Base-by-base conservation (phyloP, 2,797 vertebrate species). In the Micromesistius poutassou region DNA sequence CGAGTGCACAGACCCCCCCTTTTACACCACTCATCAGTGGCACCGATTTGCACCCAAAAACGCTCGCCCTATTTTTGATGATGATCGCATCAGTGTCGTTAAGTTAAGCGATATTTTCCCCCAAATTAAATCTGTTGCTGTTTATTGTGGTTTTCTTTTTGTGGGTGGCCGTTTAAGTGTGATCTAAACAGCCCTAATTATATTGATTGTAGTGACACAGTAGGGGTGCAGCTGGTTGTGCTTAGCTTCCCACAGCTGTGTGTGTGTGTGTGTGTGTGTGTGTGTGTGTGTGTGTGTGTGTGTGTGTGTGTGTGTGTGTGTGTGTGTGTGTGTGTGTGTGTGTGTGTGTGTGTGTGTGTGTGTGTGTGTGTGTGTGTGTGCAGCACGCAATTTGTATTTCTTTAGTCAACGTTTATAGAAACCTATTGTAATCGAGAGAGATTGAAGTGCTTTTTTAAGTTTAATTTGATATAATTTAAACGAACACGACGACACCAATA, bases 1-100 rank as follows among this genome's bases (percentile, higher is more conserved):
- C 80, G 85, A 89, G 78, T 85, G 82, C 76, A 77, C 76, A 83
- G 76, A 74, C 81, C 72, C 77, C 77, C 79, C 79, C 75, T n/a
- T 66, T 25, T 66, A 74, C 9, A 13, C 38, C 40, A 19, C 12
- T 75, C 74, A 62, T 33, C 68, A 70, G 30, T 46, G 13, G 22
- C 55, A n/a, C n/a, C n/a, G 55, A 13, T 30, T 28, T 2, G 25
- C 62, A 13, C 62, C 62, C 38, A 13, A 16, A n/a, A 28, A 12
- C 25, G 2, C 25, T 68, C 62, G 1, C n/a, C 12, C 62, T 68
- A 9, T 28, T 12, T 62, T 28, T 35, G 33, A 35, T 6, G n/a
- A 28, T 68, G 62, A 28, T 25, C 25, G 10, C 22, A 8, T 62
- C 22, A 42, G 40, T 42, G 40, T 42, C 13, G 40, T 16, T 12